Conservation (phyloP, 2,797 vertebrate genomes). For the Gobio occitaniae region DNA sequence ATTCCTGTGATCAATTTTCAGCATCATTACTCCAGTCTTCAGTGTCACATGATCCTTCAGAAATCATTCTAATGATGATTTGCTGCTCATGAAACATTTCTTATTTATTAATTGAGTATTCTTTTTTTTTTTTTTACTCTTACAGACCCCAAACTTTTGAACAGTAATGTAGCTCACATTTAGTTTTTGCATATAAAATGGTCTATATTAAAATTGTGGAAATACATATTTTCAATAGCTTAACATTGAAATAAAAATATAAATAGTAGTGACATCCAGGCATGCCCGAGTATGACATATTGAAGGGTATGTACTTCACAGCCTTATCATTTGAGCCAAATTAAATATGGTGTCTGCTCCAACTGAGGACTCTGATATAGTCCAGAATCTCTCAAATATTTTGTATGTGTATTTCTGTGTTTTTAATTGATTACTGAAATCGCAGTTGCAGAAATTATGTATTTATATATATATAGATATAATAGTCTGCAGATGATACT, state of each 20-base stretch:
- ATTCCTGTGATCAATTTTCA: not conserved
- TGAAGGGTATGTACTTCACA: not conserved
- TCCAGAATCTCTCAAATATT: not conserved
- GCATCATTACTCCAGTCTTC: not conserved
- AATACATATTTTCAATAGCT: not conserved
- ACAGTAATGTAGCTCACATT: not conserved
- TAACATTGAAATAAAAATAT: not conserved
- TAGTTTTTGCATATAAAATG: not conserved
- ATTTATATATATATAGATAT: not conserved
- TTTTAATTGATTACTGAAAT: not conserved
- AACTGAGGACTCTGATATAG: not conserved
- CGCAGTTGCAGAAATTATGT: not conserved
- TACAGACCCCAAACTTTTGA: not conserved
- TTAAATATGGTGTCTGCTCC: not conserved
- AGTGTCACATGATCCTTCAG: not conserved
- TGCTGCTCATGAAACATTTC: not conserved
- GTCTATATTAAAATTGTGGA: not conserved
- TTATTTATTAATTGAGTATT: not conserved
- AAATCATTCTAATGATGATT: not conserved
- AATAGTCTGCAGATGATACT: not conserved
- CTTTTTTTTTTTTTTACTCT: accelerated
- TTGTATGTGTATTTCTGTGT: not conserved
- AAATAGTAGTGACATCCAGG: not conserved
- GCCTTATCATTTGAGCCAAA: not conserved
- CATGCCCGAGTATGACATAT: too few species aligned